Percentiles rank a stretch among this genome's conserved stretches.
phyloP scores from a whole-genome alignment of 2,113 vertebrate species.

The Corythaeola cristata region DNA sequence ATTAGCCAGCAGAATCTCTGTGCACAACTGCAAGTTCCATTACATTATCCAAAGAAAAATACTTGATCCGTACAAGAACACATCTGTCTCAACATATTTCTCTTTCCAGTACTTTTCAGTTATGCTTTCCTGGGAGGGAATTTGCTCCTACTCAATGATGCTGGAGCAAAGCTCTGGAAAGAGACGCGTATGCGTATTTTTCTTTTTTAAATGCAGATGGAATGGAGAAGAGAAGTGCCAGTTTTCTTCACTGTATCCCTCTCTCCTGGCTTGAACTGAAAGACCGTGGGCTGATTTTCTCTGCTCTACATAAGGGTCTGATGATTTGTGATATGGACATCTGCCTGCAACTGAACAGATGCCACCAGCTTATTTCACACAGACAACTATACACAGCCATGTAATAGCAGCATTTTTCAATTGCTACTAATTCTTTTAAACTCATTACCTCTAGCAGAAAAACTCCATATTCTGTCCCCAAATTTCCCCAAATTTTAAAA shows the following conservation, averaged over 20 bases:
- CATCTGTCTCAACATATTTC: constrained; percentile 19
- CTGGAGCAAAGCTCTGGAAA: constrained; percentile 3
- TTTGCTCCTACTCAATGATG: not conserved
- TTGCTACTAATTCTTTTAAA: not conserved
- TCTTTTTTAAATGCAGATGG: not conserved
- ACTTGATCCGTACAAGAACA: not conserved
- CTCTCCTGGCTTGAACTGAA: not conserved
- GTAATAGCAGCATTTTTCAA: not conserved
- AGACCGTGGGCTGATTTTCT: not conserved
- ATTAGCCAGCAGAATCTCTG: not conserved
- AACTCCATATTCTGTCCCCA: not conserved
- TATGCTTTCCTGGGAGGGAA: not conserved
- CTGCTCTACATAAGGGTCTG: not conserved
- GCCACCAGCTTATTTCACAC: constrained; percentile 10
- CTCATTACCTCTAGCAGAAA: not conserved
- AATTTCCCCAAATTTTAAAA: not conserved
- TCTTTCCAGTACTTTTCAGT: constrained; percentile 6
- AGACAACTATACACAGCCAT: not conserved
- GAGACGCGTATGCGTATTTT: not conserved
- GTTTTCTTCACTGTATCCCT: not conserved
- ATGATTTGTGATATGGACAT: constrained; percentile 30
- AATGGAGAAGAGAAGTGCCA: not conserved
- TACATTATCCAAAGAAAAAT: not conserved
- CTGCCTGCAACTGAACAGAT: not conserved
- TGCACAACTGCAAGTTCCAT: not conserved